Evolutionary conservation across 2,113 vertebrate species (phyloP), one percentile per base, ranked within the genome.

Genomic region (Anser cygnoides): DNA sequence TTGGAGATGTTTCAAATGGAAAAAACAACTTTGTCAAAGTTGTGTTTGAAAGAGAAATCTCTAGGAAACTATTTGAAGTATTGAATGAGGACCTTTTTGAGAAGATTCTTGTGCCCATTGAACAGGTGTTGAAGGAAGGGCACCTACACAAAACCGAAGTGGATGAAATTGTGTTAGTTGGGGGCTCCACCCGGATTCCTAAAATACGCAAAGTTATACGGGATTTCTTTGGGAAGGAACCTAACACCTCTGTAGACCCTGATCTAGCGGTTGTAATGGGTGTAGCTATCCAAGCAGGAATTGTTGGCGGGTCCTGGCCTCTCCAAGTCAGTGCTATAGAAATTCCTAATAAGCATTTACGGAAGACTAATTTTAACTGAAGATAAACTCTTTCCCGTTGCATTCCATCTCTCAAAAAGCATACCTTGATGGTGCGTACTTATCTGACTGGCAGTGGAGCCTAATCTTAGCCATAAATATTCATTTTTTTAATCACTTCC

Each of bases 261-360:
- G 99, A 99, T 93, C 96, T 99, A 86, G 99, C 99, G 1, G 99
- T 99, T 89, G 99, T 99, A 29, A 99, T 86, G 0, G 99, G 99
- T 0, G 99, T 99, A 92, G 99, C 99, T 58, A 98, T 99, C 76
- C 99, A 99, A 94, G 99, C 99, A 4, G 99, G 99, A 62, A 99
- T 99, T 87, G 98, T 99, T 98, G 98, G 98, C 3, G 99, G 99
- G 16, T 99, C 99, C 28, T 99, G 99, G 99, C 99, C 99, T 55
- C 97, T 99, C 37, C 99, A 99, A 98, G 99, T 99, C 95, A 99
- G 99, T 33, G 99, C 99, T 31, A 97, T 99, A 93, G 99, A 99
- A 97, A 99, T 99, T 88, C 99, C 99, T 82, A 99, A 99, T 97
- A 99, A 98, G 93, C 98, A 99, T 97, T 97, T 99, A 96, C 98